These are phyloP conservation scores for Mesorhabditis spiculigera DNA, from an alignment of 2,888 invertebrate genomes.

Conservation along the genomic window DNA sequence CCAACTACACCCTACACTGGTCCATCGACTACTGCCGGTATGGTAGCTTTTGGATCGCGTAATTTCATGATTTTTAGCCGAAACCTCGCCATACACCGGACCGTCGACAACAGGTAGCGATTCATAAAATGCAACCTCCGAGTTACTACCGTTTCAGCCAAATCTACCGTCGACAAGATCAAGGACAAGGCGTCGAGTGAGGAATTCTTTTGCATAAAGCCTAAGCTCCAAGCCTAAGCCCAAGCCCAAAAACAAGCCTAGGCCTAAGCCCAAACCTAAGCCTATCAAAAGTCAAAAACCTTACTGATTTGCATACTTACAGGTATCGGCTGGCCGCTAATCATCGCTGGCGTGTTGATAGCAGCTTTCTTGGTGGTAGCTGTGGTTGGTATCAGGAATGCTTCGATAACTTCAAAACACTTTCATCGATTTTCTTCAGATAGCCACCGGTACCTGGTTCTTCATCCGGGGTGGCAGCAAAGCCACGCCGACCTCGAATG, in stretches of 20 bases:
- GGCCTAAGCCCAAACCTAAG: no score
- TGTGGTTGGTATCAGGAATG: neutral
- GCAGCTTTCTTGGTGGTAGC: neutral
- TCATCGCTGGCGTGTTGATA: conserved; percentile 1
- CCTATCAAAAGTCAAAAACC: no score
- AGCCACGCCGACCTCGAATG: neutral
- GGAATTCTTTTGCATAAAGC: no score
- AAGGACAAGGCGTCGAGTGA: no score
- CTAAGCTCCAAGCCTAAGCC: no score
- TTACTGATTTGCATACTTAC: neutral
- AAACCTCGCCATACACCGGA: neutral
- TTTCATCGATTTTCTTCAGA: neutral
- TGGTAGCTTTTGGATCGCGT: neutral
- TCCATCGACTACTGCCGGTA: neutral
- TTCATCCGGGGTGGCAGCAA: neutral
- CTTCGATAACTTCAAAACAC: neutral
- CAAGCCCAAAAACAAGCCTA: no score
- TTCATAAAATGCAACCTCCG: no score
- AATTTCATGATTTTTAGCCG: neutral
- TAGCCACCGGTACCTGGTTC: neutral
- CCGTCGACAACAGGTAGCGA: neutral
- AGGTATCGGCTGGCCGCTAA: neutral
- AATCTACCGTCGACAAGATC: no score
- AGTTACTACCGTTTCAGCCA: no score
- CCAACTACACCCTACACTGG: neutral